Evolutionary conservation across 2,888 invertebrate genomes (phyloP), one percentile per base, ranked within the genome.

Genomic region (Polyploca ridens): DNA sequence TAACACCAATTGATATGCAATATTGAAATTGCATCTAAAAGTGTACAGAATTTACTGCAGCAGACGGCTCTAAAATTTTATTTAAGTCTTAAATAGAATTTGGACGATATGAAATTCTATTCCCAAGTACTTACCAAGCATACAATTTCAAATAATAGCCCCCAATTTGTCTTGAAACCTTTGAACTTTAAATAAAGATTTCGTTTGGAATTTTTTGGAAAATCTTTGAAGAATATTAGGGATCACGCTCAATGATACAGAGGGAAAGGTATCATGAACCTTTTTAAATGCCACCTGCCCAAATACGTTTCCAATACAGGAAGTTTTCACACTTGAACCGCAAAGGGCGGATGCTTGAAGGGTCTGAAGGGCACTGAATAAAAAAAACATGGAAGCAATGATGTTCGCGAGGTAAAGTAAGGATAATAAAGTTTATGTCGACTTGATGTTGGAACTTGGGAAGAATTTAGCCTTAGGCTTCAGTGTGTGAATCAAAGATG

Each of bases 311-410:
- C 61, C 61, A 61, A 41, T 61, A 61, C 44, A 44, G 61, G 61
- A 61, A 61, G 61, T 41, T 41, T 61, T 41, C 61, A 19, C 61
- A 61, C 41, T 44, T 61, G 61, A 61, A 61, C 61, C 41, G 61
- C 61, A 61, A 44, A 61, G 61, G 44, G 41, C 61, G 61, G 41
- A 41, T 14, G 41, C 41, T 33, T 27, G 41, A 16, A 61, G 27
- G 60, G 19, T 41, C 19, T 44, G 19, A 61, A 58, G 19, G 44
- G 61, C 19, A 61, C 61, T 41, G 19, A 61, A 61, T 61, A 61
- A 61, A 61, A 60, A 61, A 58, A 61, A 61, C 41, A 41, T 41
- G 41, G 44, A 14, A 61, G 41, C 19, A 61, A 61, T 61, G 61
- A 61, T 61, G 61, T 41, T 41, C 44, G 5, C 61, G 27, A 41